Evolutionary conservation across 2,797 vertebrate species (phyloP).

Genomic region (Enoplosus armatus): DNA sequence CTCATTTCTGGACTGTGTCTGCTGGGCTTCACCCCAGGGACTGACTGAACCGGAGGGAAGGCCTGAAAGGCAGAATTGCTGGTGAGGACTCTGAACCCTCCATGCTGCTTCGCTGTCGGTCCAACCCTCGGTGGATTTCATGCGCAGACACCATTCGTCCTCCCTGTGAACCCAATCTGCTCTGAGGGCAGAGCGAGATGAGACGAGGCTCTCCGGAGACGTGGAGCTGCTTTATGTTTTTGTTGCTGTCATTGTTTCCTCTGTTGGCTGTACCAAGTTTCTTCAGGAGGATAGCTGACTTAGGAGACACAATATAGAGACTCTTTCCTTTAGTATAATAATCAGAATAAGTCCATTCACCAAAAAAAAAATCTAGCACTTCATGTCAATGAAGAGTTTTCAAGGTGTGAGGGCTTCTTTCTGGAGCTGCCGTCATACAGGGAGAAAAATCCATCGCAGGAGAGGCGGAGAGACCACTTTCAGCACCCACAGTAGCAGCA

Average conservation of each 20-base stretch:
- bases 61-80: slow-evolving; percentile 20
- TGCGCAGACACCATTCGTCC: slow-evolving; percentile 10
- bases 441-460: slow-evolving; percentile 13
- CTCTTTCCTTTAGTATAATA: neutral
- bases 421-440: neutral
- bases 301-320: neutral
- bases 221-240: neutral
- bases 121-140: slow-evolving; percentile 29
- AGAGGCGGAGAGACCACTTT: slow-evolving; percentile 7
- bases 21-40: slow-evolving; percentile 17
- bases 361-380: neutral
- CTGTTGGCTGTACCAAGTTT: neutral
- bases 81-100: slow-evolving; percentile 20
- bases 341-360: neutral
- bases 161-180: slow-evolving; percentile 44
- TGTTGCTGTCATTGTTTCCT: slow-evolving; percentile 5
- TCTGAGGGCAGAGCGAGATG: slow-evolving; percentile 47
- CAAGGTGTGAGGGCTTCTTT: neutral
- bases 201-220: slow-evolving; percentile 28
- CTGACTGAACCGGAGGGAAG: neutral
- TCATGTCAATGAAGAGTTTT: neutral
- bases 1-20: slow-evolving; percentile 27
- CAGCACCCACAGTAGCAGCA: slow-evolving; percentile 31
- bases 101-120: neutral
- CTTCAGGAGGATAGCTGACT: neutral